Evolutionary conservation across 2,113 vertebrate species (phyloP), one percentile per base, ranked within the genome.

Genomic region (Mesembrinibis cayennensis): DNA sequence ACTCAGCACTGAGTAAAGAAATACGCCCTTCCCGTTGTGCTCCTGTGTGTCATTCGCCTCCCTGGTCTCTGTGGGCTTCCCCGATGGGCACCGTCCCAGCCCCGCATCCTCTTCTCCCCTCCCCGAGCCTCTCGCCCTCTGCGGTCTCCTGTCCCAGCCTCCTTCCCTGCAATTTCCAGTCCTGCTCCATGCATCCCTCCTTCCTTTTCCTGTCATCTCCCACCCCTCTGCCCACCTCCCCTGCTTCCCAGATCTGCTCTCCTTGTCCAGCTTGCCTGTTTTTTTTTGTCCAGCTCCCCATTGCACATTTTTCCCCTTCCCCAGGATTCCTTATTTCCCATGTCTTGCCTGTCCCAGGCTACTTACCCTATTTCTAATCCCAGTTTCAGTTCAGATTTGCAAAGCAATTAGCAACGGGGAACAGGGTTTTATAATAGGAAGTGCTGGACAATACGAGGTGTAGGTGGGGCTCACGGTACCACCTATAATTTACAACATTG

Each of bases 381-480:
- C 25, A 36, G 74, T 83, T 95, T 93, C 65, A 88, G 18, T 83
- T 85, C 38, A 78, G 40, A 50, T 96, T 95, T 93, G 71, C 82
- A 52, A 82, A 65, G 63, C 34, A 93, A 19, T 67, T 95, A 70
- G 26, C 7, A 9, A 89, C 1, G 11, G 70, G 76, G 94, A 93
- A 40, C n/a, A 82, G 50, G 32, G 50, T 90, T 95, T 96, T 96
- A 74, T n/a, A 91, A 73, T 70, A 91, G 95, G 94, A 96, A 94
- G 79, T 91, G 63, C 71, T 93, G 62, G 58, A 95, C 91, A 94
- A 86, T 87, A 34, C 0, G 1, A 86, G 59, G 42, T 86, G 67
- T 85, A 96, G 97, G 91, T 96, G 89, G 62, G 71, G 91, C 96
- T 78, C 59, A 17, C 12, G 34, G 36, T 55, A 72, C 87, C 59